Evolutionary conservation across 2,797 vertebrate genomes (phyloP).

Genomic region (Alca torda): DNA sequence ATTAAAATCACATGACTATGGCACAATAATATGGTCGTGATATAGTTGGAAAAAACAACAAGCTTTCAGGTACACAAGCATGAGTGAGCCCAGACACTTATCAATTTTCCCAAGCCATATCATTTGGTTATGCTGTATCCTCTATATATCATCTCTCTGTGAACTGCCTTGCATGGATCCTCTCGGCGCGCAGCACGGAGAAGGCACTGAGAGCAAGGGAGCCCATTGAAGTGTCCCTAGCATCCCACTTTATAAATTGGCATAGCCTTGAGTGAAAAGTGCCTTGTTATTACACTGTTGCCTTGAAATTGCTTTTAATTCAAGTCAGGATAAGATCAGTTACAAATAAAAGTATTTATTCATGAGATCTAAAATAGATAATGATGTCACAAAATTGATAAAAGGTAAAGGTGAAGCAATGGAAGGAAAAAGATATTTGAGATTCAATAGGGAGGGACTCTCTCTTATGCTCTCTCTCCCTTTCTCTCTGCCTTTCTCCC

Average conservation of each 20-base stretch:
- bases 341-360: neutral
- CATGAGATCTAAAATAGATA: neutral
- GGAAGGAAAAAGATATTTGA: neutral
- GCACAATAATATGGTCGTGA: neutral
- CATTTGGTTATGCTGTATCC: neutral
- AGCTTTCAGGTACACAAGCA: neutral
- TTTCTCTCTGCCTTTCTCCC: neutral
- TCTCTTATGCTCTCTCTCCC: rapidly evolving
- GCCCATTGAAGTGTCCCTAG: neutral
- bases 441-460: neutral
- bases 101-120: neutral
- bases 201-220: neutral
- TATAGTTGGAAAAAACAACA: neutral
- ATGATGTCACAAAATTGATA: neutral
- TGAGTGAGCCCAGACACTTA: neutral
- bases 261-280: neutral
- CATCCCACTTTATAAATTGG: neutral
- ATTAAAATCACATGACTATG: neutral
- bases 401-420: neutral
- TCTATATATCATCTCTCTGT: neutral
- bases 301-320: neutral
- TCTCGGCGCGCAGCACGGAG: neutral
- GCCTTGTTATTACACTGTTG: neutral
- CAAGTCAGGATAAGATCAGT: neutral
- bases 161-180: neutral